phyloP scores from a whole-genome alignment of 2,113 vertebrate species.

The Sapayoa aenigma region DNA sequence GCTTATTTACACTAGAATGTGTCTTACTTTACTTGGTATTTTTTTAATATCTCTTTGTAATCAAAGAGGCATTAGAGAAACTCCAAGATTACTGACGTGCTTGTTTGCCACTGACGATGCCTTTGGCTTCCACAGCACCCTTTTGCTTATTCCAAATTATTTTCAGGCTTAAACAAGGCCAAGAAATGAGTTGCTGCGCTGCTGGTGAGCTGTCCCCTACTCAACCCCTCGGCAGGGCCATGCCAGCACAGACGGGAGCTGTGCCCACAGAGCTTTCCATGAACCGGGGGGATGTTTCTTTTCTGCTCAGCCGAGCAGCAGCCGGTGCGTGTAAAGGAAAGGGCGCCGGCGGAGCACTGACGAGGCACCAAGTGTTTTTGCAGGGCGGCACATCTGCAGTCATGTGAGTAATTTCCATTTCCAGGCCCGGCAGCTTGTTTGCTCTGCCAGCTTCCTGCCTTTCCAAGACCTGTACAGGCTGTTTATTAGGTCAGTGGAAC shows the following conservation, averaged over 20 bases:
- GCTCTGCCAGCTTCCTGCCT: background rate
- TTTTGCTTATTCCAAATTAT: background rate
- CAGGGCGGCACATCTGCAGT: background rate
- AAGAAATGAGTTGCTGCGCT: background rate
- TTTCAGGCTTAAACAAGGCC: background rate
- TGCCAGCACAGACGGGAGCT: background rate
- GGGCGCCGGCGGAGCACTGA: background rate
- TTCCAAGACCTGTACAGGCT: background rate
- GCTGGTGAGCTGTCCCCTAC: background rate
- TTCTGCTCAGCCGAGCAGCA: background rate
- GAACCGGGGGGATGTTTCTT: background rate
- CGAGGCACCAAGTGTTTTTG: background rate
- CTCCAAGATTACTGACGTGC: background rate
- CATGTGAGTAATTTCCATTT: background rate
- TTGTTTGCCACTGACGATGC: background rate
- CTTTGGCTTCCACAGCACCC: background rate
- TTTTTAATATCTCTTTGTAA: background rate
- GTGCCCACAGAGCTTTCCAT: background rate
- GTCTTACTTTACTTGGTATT: background rate
- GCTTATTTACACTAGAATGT: background rate
- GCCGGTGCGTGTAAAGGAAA: background rate
- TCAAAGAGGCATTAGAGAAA: background rate
- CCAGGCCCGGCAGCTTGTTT: background rate
- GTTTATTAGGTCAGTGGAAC: background rate
- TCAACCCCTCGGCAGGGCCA: accelerated